Percentiles rank a stretch among this genome's conserved stretches.
These are phyloP conservation scores for Gallirallus australis DNA, from an alignment of 2,797 vertebrate genomes.

Conservation along the genomic window DNA sequence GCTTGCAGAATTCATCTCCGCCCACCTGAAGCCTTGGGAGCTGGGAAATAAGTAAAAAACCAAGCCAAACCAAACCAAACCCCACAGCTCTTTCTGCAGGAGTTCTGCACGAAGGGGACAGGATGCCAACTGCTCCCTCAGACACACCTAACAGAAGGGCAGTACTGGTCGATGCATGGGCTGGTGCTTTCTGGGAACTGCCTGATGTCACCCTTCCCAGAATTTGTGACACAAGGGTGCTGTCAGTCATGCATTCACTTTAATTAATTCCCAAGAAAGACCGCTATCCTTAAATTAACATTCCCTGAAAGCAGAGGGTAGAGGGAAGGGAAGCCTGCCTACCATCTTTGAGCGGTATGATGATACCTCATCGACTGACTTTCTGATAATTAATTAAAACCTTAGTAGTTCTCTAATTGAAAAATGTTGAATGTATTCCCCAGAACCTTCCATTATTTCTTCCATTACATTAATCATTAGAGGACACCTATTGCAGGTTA, in stretches of 20 bases:
- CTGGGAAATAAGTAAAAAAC: neutral
- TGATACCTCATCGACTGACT: neutral
- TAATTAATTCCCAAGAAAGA: neutral
- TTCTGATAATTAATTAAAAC: constrained; percentile 54
- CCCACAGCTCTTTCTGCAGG: neutral
- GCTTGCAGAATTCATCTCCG: neutral
- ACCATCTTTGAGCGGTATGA: neutral
- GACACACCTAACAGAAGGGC: neutral
- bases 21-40: neutral
- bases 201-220: neutral
- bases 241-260: neutral
- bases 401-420: constrained; percentile 33
- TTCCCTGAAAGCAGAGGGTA: neutral
- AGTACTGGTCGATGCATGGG: neutral
- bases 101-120: neutral
- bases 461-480: constrained; percentile 41
- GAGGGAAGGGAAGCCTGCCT: neutral
- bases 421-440: constrained; percentile 4
- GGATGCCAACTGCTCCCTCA: neutral
- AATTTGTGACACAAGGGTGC: neutral
- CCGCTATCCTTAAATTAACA: neutral
- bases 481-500: constrained; percentile 22
- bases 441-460: constrained; percentile 5
- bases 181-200: neutral
- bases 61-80: neutral